Percentiles rank a stretch among this genome's conserved stretches.
Conservation (phyloP, 2,113 vertebrate genomes). For the Leucopsar rothschildi region DNA sequence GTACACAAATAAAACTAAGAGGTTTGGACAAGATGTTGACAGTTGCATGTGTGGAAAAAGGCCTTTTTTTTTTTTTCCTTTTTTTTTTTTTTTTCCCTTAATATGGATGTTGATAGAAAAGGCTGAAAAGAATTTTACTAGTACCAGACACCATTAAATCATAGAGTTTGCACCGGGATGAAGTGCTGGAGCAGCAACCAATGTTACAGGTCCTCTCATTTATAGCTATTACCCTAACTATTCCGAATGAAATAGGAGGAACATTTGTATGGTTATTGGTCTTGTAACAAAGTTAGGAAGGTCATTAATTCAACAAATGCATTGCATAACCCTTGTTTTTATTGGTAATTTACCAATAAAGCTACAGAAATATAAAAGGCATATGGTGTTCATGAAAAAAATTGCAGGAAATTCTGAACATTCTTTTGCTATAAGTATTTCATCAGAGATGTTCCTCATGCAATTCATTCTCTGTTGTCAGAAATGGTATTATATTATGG, state of each 20-base stretch:
- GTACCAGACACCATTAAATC: background rate
- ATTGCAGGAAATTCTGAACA: background rate
- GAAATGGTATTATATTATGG: background rate
- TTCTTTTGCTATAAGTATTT: background rate
- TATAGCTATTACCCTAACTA: background rate
- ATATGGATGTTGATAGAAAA: background rate
- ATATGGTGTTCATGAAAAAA: background rate
- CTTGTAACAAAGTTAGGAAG: background rate
- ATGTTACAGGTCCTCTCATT: background rate
- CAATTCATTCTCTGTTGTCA: background rate
- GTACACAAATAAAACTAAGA: background rate
- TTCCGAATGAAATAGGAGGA: background rate
- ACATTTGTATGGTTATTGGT: background rate
- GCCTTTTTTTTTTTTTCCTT: background rate
- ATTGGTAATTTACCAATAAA: background rate
- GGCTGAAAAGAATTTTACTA: background rate
- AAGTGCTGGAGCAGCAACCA: background rate
- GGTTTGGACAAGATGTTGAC: background rate
- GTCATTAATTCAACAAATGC: background rate
- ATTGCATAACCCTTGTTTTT: background rate
- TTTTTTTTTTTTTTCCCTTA: background rate
- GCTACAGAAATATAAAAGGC: background rate
- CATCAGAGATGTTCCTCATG: background rate
- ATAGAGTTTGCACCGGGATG: background rate
- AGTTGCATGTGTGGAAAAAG: background rate